phyloP scores from a whole-genome alignment of 2,888 invertebrate genomes.

The Mesorhabditis belari region DNA sequence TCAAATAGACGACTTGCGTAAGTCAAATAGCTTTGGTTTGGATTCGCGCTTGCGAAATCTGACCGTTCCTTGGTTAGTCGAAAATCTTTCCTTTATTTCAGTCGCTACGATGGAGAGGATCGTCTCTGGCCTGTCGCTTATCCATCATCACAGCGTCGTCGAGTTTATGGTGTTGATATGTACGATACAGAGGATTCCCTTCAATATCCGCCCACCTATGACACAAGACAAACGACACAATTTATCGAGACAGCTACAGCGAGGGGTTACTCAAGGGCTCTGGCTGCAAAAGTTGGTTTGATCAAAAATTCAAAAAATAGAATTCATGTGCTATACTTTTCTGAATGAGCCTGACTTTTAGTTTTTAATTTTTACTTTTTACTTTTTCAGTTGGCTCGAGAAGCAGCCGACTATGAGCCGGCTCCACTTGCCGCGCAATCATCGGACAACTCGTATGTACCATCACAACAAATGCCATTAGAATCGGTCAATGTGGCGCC shows the following conservation, averaged over 20 bases:
- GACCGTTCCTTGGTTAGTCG: too few species aligned
- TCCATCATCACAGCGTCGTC: slow-evolving; percentile 5
- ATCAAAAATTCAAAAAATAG: background rate
- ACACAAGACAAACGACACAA: too few species aligned
- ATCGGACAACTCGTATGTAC: background rate
- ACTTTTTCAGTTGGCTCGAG: background rate
- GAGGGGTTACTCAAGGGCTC: background rate
- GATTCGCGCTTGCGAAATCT: too few species aligned
- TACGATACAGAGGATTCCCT: slow-evolving; percentile 4
- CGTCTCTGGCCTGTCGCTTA: slow-evolving; percentile 31
- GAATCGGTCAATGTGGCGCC: background rate
- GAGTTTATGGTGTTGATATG: slow-evolving; percentile 8
- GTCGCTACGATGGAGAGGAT: slow-evolving; percentile 13
- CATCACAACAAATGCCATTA: background rate
- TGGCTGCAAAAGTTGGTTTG: background rate
- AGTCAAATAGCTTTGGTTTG: too few species aligned
- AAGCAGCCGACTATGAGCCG: background rate
- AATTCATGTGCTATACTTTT: too few species aligned
- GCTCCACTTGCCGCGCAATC: background rate
- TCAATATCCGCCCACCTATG: too few species aligned
- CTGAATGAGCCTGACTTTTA: too few species aligned
- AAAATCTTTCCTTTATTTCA: too few species aligned
- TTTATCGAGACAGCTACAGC: too few species aligned
- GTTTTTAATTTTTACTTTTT: too few species aligned
- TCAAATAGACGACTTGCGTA: too few species aligned